A percentile compares a stretch with the other conserved stretches of the same genome.
Conservation (phyloP, 2,888 invertebrate genomes). For the Eilema depressum region DNA sequence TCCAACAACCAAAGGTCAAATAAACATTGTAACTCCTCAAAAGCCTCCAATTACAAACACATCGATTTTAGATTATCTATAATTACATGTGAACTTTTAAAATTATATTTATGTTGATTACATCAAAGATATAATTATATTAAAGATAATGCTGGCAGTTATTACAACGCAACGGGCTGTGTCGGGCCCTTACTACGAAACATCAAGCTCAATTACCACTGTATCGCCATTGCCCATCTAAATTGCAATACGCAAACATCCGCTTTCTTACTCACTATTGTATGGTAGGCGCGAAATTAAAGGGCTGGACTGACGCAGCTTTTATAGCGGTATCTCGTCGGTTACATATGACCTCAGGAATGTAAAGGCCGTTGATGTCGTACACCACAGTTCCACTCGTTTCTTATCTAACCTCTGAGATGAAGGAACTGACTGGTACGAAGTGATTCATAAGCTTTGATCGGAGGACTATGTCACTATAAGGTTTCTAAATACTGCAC, state of each 20-base stretch:
- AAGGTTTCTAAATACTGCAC: too few species aligned
- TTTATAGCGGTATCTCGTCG: slow-evolving; percentile 17
- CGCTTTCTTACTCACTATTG: slow-evolving; percentile 70
- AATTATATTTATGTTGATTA: slow-evolving; percentile 47
- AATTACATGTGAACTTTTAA: slow-evolving; percentile 49
- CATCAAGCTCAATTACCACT: slow-evolving; percentile 76
- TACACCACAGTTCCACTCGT: background rate
- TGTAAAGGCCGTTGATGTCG: background rate
- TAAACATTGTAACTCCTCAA: slow-evolving; percentile 2
- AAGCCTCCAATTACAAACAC: slow-evolving; percentile 22
- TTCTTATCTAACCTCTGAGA: too few species aligned
- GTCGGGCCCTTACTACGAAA: slow-evolving; percentile 44
- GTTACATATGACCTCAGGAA: slow-evolving; percentile 2
- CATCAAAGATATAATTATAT: slow-evolving; percentile 45
- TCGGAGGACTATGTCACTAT: too few species aligned
- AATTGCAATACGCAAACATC: slow-evolving; percentile 82
- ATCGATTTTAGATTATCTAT: slow-evolving; percentile 38
- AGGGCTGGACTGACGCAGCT: slow-evolving; percentile 34
- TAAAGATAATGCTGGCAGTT: slow-evolving; percentile 50
- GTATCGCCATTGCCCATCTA: slow-evolving; percentile 79
- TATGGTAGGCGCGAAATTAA: slow-evolving; percentile 50
- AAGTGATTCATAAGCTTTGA: too few species aligned
- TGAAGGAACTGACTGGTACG: too few species aligned
- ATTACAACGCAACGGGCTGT: slow-evolving; percentile 51
- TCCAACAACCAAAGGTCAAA: slow-evolving; percentile 14